Evolutionary conservation across 1,140 invertebrate genomes (phyloP).

Genomic region (Drosophila tani): DNA sequence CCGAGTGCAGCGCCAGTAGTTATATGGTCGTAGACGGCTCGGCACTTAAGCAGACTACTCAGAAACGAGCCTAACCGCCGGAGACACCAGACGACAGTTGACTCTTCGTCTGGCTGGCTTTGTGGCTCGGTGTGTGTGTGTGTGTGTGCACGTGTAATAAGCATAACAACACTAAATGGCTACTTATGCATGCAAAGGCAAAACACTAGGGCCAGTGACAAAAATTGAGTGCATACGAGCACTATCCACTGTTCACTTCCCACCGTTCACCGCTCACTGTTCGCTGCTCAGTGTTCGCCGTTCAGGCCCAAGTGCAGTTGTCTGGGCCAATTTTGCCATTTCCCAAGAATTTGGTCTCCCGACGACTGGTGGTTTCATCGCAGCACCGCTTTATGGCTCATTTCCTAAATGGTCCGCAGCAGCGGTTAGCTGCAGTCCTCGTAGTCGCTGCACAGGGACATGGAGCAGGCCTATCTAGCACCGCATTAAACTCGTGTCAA

Average conservation of each 20-base stretch:
- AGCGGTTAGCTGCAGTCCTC: conserved; percentile 35
- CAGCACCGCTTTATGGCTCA: conserved; percentile 72
- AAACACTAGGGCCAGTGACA: conserved; percentile 49
- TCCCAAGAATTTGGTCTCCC: conserved; percentile 33
- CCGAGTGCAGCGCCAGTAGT: conserved; percentile 3
- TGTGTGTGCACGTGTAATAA: conserved; percentile 71
- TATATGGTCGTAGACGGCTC: conserved; percentile 52
- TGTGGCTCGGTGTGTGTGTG: conserved; percentile 13
- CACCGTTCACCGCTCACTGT: conserved; percentile 16
- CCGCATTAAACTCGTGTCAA: conserved; percentile 13
- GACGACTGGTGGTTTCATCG: conserved; percentile 28
- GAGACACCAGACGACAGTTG: conserved; percentile 56
- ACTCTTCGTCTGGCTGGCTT: conserved; percentile 42
- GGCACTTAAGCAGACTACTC: conserved; percentile 67
- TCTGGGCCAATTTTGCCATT: conserved; percentile 64
- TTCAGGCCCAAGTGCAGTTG: conserved; percentile 64
- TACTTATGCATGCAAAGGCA: conserved; percentile 78
- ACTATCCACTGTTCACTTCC: conserved; percentile 16
- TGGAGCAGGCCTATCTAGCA: conserved; percentile 38
- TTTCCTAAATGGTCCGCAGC: conserved; percentile 76
- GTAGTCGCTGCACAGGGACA: conserved; percentile 1
- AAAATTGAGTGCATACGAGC: conserved; percentile 78
- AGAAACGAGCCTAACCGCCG: conserved; percentile 66
- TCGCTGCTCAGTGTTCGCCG: background rate
- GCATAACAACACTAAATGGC: conserved; percentile 81